A percentile compares a stretch with the other conserved stretches of the same genome.
Conservation (phyloP, 2,113 vertebrate species). For the Rhinolophus ferrumequinum region DNA sequence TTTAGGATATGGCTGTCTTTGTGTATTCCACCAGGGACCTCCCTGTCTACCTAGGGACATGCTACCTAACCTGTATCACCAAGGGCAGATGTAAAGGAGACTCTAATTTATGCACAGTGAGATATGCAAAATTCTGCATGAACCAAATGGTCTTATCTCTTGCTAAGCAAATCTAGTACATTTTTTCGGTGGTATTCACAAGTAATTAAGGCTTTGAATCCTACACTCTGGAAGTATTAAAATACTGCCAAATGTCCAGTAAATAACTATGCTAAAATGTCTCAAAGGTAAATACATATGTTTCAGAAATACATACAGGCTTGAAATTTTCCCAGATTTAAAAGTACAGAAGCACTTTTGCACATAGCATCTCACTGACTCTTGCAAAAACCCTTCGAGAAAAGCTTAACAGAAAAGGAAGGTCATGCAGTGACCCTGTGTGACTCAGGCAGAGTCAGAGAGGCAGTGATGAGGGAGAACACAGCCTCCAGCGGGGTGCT, state of each 20-base stretch:
- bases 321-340: background rate
- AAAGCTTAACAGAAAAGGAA: background rate
- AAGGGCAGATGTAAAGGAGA: no score
- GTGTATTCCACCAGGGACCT: no score
- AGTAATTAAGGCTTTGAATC: no score
- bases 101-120: background rate
- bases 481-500: accelerated
- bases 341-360: background rate
- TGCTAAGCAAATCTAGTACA: background rate
- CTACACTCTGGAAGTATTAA: no score
- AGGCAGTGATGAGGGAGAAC: accelerated
- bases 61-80: no score
- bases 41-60: no score
- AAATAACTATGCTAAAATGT: no score
- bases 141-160: background rate
- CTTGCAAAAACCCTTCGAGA: background rate
- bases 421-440: accelerated
- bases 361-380: accelerated
- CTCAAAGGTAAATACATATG: background rate
- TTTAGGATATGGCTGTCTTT: no score
- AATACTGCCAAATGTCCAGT: background rate
- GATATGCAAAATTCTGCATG: background rate
- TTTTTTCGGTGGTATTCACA: background rate
- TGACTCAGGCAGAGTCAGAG: background rate
- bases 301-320: background rate